A percentile compares a stretch with the other conserved stretches of the same genome.
Conservation (phyloP, 2,113 vertebrate genomes). For the Collichthys lucidus region DNA sequence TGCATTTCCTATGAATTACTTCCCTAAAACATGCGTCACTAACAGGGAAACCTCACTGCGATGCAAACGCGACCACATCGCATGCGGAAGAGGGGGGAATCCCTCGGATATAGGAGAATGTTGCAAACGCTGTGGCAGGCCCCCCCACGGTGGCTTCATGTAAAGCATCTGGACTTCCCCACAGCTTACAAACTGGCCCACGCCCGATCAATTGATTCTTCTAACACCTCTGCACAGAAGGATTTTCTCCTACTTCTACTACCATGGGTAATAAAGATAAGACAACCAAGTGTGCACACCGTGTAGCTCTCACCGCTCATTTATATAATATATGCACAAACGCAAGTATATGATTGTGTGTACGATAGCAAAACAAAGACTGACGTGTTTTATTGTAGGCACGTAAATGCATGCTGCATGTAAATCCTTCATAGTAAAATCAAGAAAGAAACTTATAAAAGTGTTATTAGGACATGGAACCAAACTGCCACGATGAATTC, state of each 20-base stretch:
- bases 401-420: constrained; percentile 37
- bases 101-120: constrained; percentile 59
- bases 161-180: constrained; percentile 80
- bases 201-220: constrained; percentile 13
- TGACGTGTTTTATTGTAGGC: constrained; percentile 42
- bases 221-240: constrained; percentile 1
- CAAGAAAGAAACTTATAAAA: constrained; percentile 12
- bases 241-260: not conserved
- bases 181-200: constrained; percentile 30
- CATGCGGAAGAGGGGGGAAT: constrained; percentile 69
- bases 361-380: constrained; percentile 24
- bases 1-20: constrained; percentile 63
- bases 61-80: constrained; percentile 33
- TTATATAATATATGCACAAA: not conserved
- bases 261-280: not conserved
- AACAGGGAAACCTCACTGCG: constrained; percentile 60
- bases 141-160: constrained; percentile 58
- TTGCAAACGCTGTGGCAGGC: constrained; percentile 41
- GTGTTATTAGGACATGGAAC: constrained; percentile 6
- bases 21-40: constrained; percentile 44
- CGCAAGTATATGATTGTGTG: constrained; percentile 13
- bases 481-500: not conserved
- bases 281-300: not conserved
- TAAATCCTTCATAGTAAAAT: constrained; percentile 51
- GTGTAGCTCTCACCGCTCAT: not conserved